Percentiles rank a stretch among this genome's conserved stretches.
These are phyloP conservation scores for Trinectes maculatus DNA, from an alignment of 2,113 vertebrate species.

Conservation along the genomic window DNA sequence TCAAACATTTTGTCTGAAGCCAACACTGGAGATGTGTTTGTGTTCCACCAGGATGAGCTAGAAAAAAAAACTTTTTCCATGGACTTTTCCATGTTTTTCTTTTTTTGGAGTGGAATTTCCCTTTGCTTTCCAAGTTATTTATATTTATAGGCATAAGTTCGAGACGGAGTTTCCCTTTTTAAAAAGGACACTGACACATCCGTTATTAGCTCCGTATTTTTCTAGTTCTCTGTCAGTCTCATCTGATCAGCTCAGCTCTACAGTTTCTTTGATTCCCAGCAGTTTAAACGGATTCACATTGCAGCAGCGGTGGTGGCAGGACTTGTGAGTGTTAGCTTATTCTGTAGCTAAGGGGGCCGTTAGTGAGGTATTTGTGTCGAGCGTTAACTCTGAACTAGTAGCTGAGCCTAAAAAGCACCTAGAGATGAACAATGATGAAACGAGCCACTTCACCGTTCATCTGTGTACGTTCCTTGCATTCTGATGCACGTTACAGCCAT, in stretches of 20 bases:
- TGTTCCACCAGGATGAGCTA: conserved; percentile 15
- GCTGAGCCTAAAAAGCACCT: conserved; percentile 57
- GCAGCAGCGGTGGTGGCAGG: conserved; percentile 43
- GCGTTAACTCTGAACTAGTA: conserved; percentile 57
- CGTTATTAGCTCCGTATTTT: neutral
- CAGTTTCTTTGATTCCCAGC: neutral
- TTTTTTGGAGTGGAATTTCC: conserved; percentile 54
- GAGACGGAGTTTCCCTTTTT: conserved; percentile 51
- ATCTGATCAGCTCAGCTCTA: conserved; percentile 7
- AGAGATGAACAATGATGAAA: conserved; percentile 34
- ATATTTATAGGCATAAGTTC: conserved; percentile 33
- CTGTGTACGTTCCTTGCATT: conserved; percentile 16
- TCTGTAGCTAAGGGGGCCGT: conserved; percentile 15
- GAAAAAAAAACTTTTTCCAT: conserved; percentile 10
- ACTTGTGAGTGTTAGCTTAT: conserved; percentile 60
- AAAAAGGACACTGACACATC: conserved; percentile 14
- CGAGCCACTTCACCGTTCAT: conserved; percentile 21
- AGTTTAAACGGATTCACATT: conserved; percentile 57
- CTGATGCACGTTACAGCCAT: conserved; percentile 24
- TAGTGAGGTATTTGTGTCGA: conserved; percentile 70
- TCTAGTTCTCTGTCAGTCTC: conserved; percentile 23
- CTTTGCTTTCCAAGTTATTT: conserved; percentile 41
- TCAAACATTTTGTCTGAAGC: conserved; percentile 24
- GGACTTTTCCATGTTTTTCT: conserved; percentile 4
- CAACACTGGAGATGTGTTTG: conserved; percentile 1